phyloP scores from a whole-genome alignment of 2,797 vertebrate species.

The Echeneis naucrates region DNA sequence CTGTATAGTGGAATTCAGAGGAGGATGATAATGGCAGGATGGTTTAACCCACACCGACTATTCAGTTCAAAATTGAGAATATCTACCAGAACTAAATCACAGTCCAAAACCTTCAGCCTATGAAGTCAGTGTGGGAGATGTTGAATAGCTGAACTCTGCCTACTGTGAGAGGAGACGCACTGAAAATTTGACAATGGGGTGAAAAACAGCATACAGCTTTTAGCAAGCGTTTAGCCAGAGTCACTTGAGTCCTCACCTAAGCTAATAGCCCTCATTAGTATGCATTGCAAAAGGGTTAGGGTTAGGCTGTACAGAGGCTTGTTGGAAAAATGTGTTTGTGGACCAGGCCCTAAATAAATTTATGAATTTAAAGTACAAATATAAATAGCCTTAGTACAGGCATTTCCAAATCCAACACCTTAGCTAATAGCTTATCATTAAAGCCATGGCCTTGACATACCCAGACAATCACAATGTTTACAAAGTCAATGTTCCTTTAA shows the following conservation, averaged over 20 bases:
- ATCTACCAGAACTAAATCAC: slow-evolving; percentile 57
- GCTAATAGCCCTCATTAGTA: slow-evolving; percentile 26
- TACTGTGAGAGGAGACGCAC: slow-evolving; percentile 44
- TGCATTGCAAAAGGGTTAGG: slow-evolving; percentile 19
- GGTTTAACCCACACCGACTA: slow-evolving; percentile 26
- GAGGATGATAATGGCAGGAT: slow-evolving; percentile 12
- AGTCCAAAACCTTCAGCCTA: slow-evolving; percentile 28
- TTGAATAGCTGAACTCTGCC: slow-evolving; percentile 62
- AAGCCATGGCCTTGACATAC: slow-evolving; percentile 31
- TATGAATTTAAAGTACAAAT: neutral
- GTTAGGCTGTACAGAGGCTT: slow-evolving; percentile 11
- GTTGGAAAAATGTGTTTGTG: slow-evolving; percentile 2
- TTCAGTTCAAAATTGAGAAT: slow-evolving; percentile 35
- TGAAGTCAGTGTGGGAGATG: slow-evolving; percentile 35
- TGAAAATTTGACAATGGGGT: slow-evolving; percentile 36
- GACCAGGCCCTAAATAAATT: slow-evolving; percentile 2
- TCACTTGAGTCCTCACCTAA: slow-evolving; percentile 18
- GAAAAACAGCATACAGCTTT: slow-evolving; percentile 19
- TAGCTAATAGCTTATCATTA: slow-evolving; percentile 52
- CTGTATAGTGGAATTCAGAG: slow-evolving; percentile 56
- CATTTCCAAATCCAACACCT: slow-evolving; percentile 42
- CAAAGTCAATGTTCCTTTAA: slow-evolving; percentile 46
- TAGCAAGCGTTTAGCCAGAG: slow-evolving; percentile 3
- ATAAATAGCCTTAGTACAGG: neutral
- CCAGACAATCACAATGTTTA: slow-evolving; percentile 52